Evolutionary conservation across 2,797 vertebrate species (phyloP), one percentile per base, ranked within the genome.

Genomic region (Lacerta agilis): DNA sequence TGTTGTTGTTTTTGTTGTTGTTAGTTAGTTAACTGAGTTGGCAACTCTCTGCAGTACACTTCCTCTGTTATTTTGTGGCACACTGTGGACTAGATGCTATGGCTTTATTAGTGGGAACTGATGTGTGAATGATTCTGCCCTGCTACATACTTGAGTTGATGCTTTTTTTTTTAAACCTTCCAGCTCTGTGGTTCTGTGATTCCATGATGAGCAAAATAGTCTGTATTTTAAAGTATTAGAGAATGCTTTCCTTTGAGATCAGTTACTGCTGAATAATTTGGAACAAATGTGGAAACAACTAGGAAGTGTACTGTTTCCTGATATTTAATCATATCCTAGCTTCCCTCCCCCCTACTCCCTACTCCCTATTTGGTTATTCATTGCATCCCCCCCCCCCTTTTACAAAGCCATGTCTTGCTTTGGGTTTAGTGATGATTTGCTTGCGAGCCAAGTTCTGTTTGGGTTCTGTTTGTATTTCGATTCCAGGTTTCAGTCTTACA

Each of bases 401-500:
- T 83, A 43, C 13, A 79, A 43, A 87, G 69, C 36, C 13, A 27
- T 13, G 38, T 71, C 43, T 41, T 5, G 61, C 2, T 55, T 36
- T 41, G 18, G 82, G 13, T 85, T 77, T 79, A 61, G 55, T 69
- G 87, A 45, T 91, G n/a, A 1, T 15, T 67, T 73, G 75, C 61
- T 85, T 64, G 80, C 17, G 10, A 75, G n/a, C 38, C 80, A 20
- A 38, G 23, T 41, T 89, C 18, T 87, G 61, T 58, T 79, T 84
- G 76, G 86, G 80, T 90, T 92, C 83, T 86, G 20, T 86, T 88
- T 4, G 43, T 81, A 67, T 85, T 95, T 90, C 89, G 91, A 91
- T 93, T 94, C 83, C 87, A 90, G 87, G 88, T 95, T 90, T 94
- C 90, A 8, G 67, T 76, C 33, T 90, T 93, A 89, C 93, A 92